phyloP scores from a whole-genome alignment of 2,113 vertebrate species.

The Donacobius atricapilla region DNA sequence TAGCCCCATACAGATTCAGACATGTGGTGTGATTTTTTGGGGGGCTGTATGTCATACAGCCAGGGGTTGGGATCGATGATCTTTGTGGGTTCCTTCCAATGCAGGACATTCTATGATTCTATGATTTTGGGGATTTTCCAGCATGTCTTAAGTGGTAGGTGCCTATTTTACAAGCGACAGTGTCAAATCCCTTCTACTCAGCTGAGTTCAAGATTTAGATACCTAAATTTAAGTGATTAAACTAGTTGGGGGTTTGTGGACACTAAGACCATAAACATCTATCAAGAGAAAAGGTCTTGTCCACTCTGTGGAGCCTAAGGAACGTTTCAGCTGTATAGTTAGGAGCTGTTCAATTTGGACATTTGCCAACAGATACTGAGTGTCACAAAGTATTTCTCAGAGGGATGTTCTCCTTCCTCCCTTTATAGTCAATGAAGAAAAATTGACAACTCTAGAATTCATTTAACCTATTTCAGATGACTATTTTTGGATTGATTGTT shows the following conservation, averaged over 20 bases:
- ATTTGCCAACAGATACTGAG: neutral
- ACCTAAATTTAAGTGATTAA: neutral
- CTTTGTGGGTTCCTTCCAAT: neutral
- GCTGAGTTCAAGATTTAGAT: neutral
- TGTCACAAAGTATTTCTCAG: neutral
- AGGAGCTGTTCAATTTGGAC: neutral
- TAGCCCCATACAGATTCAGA: neutral
- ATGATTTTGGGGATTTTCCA: neutral
- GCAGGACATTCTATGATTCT: neutral
- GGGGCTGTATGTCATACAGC: neutral
- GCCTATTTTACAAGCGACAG: neutral
- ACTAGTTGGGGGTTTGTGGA: neutral
- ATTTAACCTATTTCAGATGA: neutral
- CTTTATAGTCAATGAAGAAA: neutral
- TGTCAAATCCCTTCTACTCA: neutral
- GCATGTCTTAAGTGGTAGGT: neutral
- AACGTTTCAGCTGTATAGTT: neutral
- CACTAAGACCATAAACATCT: neutral
- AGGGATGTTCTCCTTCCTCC: neutral
- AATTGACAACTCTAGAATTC: neutral
- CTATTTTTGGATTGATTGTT: neutral
- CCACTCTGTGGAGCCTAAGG: neutral
- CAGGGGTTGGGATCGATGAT: rapidly evolving
- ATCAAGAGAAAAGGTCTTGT: neutral
- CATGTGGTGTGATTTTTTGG: neutral